Evolutionary conservation across 2,797 vertebrate species (phyloP).

Genomic region (Sparidentex hasta): DNA sequence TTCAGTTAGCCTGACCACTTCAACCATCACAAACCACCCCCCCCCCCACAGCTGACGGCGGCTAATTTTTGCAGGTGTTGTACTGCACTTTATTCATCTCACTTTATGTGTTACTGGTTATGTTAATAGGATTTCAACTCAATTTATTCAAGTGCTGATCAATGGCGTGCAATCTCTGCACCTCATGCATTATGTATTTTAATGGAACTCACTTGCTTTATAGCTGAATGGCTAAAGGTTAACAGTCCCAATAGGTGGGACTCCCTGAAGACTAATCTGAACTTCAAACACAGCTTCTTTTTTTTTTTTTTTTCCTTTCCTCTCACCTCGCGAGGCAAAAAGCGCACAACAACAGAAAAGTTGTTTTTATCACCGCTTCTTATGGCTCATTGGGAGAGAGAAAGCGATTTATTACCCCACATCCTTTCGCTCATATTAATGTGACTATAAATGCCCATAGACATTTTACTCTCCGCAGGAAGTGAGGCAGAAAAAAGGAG

Average conservation of each 20-base stretch:
- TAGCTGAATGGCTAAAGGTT: constrained; percentile 92
- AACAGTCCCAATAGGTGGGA: constrained; percentile 90
- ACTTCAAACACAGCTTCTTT: constrained; percentile 82
- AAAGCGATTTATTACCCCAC: constrained; percentile 86
- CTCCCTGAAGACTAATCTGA: constrained; percentile 90
- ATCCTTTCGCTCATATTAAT: constrained; percentile 87
- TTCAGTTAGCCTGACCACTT: constrained; percentile 53
- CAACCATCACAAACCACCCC: constrained; percentile 59
- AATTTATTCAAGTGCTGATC: constrained; percentile 97
- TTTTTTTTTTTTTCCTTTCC: neutral
- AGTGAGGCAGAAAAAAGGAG: constrained; percentile 74
- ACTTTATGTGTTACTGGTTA: constrained; percentile 89
- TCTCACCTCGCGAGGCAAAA: constrained; percentile 80
- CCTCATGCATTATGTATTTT: constrained; percentile 96
- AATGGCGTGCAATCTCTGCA: constrained; percentile 93
- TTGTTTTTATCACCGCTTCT: constrained; percentile 79
- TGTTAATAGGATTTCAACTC: constrained; percentile 94
- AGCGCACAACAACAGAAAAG: constrained; percentile 86
- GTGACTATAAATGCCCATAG: constrained; percentile 84
- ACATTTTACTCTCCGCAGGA: constrained; percentile 77
- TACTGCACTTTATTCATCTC: constrained; percentile 82
- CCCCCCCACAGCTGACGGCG: constrained; percentile 48
- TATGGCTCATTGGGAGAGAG: constrained; percentile 79
- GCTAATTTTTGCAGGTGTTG: constrained; percentile 80
- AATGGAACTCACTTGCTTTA: constrained; percentile 90